Evolutionary conservation across 1,140 invertebrate genomes (phyloP), one percentile per base, ranked within the genome.

Genomic region (Zaprionus gabonicus): DNA sequence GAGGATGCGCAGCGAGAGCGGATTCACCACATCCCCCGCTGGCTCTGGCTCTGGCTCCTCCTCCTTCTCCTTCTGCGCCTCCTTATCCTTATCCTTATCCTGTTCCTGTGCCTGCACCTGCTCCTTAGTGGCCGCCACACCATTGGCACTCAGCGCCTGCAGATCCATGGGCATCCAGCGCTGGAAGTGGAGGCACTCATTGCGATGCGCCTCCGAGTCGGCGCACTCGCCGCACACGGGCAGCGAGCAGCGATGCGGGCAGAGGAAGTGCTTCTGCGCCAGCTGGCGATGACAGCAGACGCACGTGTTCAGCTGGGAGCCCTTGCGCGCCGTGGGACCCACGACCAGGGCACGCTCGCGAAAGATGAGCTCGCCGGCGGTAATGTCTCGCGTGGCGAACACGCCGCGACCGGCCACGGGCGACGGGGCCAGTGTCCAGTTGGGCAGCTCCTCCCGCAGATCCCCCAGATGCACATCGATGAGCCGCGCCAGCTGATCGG

Each of bases 351-450:
- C 95, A 31, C 92, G 92, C 82, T 97, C 96, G 2, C 94, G 92
- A 81, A 96, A 96, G 49, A 97, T 94, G 9, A 96, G 79, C 91
- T 96, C 96, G 28, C 95, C 96, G 15, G 93, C 81, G 27, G 92
- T 80, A 12, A 96, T 95, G 74, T 96, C 94, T 55, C 95, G 92
- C 0, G 92, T 95, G 4, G 96, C 95, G 58, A 96, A 94, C 1
- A 97, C 76, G 5, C 96, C 96, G 6, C 95, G 94, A 4, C 91
- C 91, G 2, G 90, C 85, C 13, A 92, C 88, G 27, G 62, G 60
- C 17, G 91, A 92, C 23, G 73, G 49, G 12, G 60, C 82, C 34
- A 92, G 78, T 28, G 71, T 88, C 91, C 91, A 92, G 70, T 91
- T 91, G 59, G 91, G 91, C 60, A 51, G 27, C 67, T 73, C 59